Conservation (phyloP, 1,140 invertebrate species). For the Pissodes strobi region DNA sequence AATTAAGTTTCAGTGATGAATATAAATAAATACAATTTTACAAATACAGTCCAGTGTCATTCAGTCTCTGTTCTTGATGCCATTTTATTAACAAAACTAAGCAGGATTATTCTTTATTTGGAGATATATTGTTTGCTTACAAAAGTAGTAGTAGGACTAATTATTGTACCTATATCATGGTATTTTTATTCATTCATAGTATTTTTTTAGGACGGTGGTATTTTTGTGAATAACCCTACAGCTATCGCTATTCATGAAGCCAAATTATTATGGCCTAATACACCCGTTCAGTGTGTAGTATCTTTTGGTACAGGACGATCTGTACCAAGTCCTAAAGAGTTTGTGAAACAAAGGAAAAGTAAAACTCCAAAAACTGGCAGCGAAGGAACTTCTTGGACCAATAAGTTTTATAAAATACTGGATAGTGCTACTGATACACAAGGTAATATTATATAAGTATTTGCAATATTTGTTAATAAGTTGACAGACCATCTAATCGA, state of each 20-base stretch:
- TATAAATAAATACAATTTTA: no score
- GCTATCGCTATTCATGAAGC: conserved; percentile 89
- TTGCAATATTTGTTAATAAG: no score
- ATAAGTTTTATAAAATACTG: conserved; percentile 82
- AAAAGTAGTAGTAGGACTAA: no score
- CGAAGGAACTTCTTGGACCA: conserved; percentile 69
- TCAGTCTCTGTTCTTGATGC: no score
- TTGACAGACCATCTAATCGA: no score
- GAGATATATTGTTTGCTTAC: no score
- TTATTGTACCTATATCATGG: no score
- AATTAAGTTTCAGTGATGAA: no score
- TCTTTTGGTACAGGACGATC: conserved; percentile 84
- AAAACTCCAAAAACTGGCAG: conserved; percentile 31
- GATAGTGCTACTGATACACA: conserved; percentile 91
- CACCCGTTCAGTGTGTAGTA: conserved; percentile 80
- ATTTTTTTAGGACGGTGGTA: conserved; percentile 74
- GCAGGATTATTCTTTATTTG: no score
- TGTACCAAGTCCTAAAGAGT: conserved; percentile 53
- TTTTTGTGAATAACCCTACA: conserved; percentile 90
- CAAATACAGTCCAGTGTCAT: no score
- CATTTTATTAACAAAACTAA: no score
- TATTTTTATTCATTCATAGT: no score
- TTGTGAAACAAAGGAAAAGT: conserved; percentile 33
- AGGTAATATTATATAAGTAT: conserved; percentile 55
- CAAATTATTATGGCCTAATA: conserved; percentile 81